Evolutionary conservation across 2,888 invertebrate species (phyloP), one percentile per base, ranked within the genome.

Genomic region (Lobophora halterata): DNA sequence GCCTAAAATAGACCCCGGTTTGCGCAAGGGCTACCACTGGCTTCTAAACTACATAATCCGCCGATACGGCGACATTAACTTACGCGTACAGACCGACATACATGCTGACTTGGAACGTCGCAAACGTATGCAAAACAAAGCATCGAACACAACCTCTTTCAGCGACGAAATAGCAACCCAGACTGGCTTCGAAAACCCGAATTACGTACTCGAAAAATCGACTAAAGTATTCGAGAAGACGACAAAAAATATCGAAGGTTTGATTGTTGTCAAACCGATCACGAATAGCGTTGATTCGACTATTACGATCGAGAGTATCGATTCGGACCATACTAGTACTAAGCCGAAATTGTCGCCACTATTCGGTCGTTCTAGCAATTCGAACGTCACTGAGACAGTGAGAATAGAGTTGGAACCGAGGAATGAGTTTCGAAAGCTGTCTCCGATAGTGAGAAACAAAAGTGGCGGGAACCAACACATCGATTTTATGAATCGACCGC

Each of bases 11-110:
- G 93, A 94, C 59, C 88, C 89, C 0, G 91, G 91, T 0, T 89
- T 95, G 4, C 89, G 90, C 42, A 89, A 89, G 57, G 93, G 93
- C 1, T 93, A 93, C 65, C 81, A 86, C 11, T 93, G 95, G 95
- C 77, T 95, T 6, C 71, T 94, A 11, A 90, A 90, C 58, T 90
- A 90, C 43, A 91, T 95, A n/a, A 85, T 90, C 2, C 79, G 83
- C n/a, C 88, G 93, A 49, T 93, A 91, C 65, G 88, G 89, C 6
- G 85, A 86, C 33, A 81, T 94, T 21, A 90, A 93, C 52, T 62
- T 88, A 28, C 85, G 94, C 39, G 93, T 95, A 0, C 89, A 65
- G 89, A 94, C 83, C 65, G 91, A 72, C 72, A 88, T 67, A 77
- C 89, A 69, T 89, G 91, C 74, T 53, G 91, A 81, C 55, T 70